These are phyloP conservation scores for Priapulus caudatus DNA, from an alignment of 2,888 invertebrate species.

Conservation along the genomic window DNA sequence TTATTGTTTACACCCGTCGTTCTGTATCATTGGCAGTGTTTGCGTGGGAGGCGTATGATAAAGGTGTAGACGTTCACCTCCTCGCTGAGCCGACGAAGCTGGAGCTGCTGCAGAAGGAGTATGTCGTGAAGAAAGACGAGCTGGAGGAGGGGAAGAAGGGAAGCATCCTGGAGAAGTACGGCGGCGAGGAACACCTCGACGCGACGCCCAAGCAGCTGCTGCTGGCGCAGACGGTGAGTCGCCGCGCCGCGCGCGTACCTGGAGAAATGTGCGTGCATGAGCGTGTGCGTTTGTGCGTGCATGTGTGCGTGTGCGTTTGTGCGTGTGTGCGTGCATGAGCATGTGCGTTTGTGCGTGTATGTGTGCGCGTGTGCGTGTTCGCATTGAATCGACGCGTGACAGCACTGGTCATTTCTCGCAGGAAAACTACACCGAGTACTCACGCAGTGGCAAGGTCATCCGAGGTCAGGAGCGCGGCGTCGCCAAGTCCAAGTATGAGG, in stretches of 20 bases:
- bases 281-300: too few species aligned
- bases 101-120: slow-evolving; percentile 77
- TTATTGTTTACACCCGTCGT: too few species aligned
- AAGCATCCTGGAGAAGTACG: slow-evolving; percentile 79
- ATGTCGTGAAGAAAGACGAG: slow-evolving; percentile 73
- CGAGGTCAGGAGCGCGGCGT: slow-evolving; percentile 74
- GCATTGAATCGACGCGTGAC: too few species aligned
- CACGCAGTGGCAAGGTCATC: slow-evolving; percentile 66
- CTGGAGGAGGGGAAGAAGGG: slow-evolving; percentile 69
- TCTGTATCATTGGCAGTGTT: too few species aligned
- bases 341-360: too few species aligned
- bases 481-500: slow-evolving; percentile 77
- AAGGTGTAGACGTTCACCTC: slow-evolving; percentile 84
- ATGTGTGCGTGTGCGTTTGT: too few species aligned
- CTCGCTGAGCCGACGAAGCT: slow-evolving; percentile 96
- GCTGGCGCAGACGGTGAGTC: slow-evolving; percentile 65
- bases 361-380: slow-evolving; percentile 4
- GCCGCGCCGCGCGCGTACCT: too few species aligned
- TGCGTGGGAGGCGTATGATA: slow-evolving; percentile 91
- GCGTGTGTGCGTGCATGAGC: too few species aligned
- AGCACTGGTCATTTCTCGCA: too few species aligned
- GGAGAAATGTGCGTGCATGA: too few species aligned
- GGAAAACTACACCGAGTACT: slow-evolving; percentile 90
- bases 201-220: slow-evolving; percentile 76
- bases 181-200: slow-evolving; percentile 80